phyloP scores from a whole-genome alignment of 2,113 vertebrate genomes.

The Notothenia rossii region DNA sequence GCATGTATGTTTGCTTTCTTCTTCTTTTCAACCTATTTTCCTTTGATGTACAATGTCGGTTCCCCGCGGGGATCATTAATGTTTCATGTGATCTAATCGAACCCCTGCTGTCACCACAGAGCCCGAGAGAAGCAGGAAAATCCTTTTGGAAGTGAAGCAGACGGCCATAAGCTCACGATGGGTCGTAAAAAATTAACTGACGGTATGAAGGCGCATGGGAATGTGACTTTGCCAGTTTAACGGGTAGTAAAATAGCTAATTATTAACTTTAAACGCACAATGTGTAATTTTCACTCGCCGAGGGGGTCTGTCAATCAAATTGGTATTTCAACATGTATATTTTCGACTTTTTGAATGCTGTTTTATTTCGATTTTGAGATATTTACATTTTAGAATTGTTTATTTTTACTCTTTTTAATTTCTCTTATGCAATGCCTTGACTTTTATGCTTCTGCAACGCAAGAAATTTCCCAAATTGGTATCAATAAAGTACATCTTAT shows the following conservation, averaged over 20 bases:
- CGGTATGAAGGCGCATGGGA: background rate
- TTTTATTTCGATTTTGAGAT: too few relatives aligned
- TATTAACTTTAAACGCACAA: background rate
- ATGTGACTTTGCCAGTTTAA: background rate
- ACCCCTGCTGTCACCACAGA: slow-evolving; percentile 58
- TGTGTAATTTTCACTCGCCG: too few relatives aligned
- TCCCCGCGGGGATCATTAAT: slow-evolving; percentile 66
- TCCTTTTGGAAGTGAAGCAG: slow-evolving; percentile 34
- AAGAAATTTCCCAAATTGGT: too few relatives aligned
- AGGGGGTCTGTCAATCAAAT: too few relatives aligned
- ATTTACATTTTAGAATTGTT: too few relatives aligned
- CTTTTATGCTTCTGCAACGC: too few relatives aligned
- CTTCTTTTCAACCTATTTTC: slow-evolving; percentile 8
- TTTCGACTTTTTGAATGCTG: too few relatives aligned
- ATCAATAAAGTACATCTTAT: too few relatives aligned
- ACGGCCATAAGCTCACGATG: background rate
- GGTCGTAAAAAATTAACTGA: background rate
- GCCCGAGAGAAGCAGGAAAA: slow-evolving; percentile 30
- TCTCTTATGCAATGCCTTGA: too few relatives aligned
- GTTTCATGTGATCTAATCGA: slow-evolving; percentile 71
- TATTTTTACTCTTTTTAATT: too few relatives aligned
- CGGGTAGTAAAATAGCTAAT: background rate
- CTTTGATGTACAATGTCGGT: slow-evolving; percentile 46
- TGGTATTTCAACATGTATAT: too few relatives aligned
- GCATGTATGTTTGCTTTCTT: background rate